Conservation (phyloP, 92 coral and sea anemone genomes). For the Epizoanthus stellaris region DNA sequence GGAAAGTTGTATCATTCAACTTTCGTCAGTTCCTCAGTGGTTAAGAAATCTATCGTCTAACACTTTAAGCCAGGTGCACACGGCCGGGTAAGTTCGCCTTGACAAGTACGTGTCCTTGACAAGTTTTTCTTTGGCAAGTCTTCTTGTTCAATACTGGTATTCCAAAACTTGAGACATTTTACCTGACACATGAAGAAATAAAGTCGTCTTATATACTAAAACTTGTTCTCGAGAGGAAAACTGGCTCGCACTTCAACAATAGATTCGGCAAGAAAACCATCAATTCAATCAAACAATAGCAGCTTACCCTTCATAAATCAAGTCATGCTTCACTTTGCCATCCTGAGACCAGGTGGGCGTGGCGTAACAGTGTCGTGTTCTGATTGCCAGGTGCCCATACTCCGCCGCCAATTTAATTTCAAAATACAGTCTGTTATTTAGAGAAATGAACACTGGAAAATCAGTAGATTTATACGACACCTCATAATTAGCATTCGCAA, state of each 20-base stretch:
- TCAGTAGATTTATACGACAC: slow-evolving; percentile 21
- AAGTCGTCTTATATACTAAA: too few species aligned
- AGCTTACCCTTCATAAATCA: slow-evolving; percentile 31
- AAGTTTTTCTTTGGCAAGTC: too few species aligned
- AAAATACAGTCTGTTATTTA: slow-evolving; percentile 66
- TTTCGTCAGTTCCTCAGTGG: too few species aligned
- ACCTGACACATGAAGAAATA: too few species aligned
- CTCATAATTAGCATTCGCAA: slow-evolving; percentile 3
- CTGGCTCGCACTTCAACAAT: neutral
- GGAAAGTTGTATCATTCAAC: too few species aligned
- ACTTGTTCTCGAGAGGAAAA: too few species aligned
- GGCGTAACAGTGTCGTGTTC: slow-evolving; percentile 74
- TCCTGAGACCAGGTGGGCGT: slow-evolving; percentile 59
- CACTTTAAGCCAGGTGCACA: too few species aligned
- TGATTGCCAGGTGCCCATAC: slow-evolving; percentile 66
- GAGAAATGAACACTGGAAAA: slow-evolving; percentile 71
- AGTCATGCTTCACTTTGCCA: slow-evolving; percentile 7
- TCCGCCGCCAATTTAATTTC: slow-evolving; percentile 56
- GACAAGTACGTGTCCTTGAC: too few species aligned
- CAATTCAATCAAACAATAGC: neutral
- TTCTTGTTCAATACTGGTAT: too few species aligned
- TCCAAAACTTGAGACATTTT: too few species aligned
- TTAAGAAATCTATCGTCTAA: too few species aligned
- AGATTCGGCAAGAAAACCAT: neutral
- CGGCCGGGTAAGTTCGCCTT: too few species aligned